Percentiles rank a stretch among this genome's conserved stretches.
Evolutionary conservation across 2,888 invertebrate genomes (phyloP).

Genomic region (Lysandra coridon): DNA sequence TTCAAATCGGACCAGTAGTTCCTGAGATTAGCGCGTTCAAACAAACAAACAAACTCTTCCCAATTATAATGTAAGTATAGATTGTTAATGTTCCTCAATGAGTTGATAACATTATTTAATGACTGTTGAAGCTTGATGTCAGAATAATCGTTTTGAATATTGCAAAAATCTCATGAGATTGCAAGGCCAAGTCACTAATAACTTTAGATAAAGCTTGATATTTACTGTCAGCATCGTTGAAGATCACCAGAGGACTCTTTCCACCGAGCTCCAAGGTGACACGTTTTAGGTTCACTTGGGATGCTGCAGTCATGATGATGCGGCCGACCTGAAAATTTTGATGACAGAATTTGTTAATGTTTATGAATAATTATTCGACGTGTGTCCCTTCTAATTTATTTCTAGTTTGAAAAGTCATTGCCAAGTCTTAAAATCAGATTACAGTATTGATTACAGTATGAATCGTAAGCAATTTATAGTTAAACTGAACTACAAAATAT

Average conservation of each 20-base stretch:
- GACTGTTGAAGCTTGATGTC: not conserved
- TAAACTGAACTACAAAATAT: not conserved
- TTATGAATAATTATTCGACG: not conserved
- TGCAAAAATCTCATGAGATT: not conserved
- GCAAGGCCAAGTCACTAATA: not conserved
- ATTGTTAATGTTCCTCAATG: not conserved
- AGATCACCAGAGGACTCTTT: constrained; percentile 93
- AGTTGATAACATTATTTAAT: not conserved
- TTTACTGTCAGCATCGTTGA: constrained; percentile 89
- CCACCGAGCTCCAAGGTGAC: constrained; percentile 93
- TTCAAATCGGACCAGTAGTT: no score
- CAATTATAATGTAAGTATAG: no score
- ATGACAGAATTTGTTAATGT: not conserved
- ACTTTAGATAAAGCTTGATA: constrained; percentile 19
- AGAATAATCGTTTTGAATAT: not conserved
- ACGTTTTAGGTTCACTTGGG: constrained; percentile 88
- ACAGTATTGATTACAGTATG: not conserved
- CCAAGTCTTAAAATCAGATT: not conserved
- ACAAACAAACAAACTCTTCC: no score
- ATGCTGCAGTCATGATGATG: constrained; percentile 83
- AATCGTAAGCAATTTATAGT: not conserved
- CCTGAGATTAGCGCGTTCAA: no score
- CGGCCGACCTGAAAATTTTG: constrained; percentile 75
- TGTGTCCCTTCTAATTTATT: not conserved
- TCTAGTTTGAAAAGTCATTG: not conserved